A percentile compares a stretch with the other conserved stretches of the same genome.
phyloP scores from a whole-genome alignment of 35 echinoderm and acorn worm genomes.

The Amphiura filiformis region DNA sequence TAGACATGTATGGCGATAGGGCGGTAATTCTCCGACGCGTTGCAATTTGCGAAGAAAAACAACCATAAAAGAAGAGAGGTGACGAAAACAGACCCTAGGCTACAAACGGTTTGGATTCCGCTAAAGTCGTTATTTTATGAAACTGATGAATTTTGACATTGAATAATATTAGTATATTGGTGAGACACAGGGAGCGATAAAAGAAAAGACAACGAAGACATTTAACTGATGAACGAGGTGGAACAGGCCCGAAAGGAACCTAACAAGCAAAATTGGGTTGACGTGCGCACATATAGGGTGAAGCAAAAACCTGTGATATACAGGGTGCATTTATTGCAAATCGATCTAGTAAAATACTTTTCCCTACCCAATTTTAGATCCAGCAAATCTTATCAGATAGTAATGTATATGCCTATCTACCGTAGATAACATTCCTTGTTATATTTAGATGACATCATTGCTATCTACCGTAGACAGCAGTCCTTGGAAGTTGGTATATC shows the following conservation, averaged over 20 bases:
- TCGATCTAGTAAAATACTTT: too few species aligned
- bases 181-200: background rate
- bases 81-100: background rate
- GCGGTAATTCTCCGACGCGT: background rate
- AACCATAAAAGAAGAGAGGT: background rate
- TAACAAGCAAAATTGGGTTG: background rate
- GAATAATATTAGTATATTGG: slow-evolving; percentile 15
- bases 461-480: too few species aligned
- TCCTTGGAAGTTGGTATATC: too few species aligned
- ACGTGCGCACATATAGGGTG: background rate
- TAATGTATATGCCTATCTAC: too few species aligned
- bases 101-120: slow-evolving; percentile 1
- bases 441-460: too few species aligned
- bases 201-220: slow-evolving; percentile 4
- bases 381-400: too few species aligned
- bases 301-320: background rate
- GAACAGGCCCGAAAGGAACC: background rate
- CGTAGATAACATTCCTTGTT: too few species aligned
- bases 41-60: slow-evolving; percentile 1
- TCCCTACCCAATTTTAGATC: too few species aligned
- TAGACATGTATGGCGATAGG: background rate
- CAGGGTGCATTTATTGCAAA: too few species aligned
- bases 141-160: slow-evolving; percentile 12
- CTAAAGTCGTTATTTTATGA: background rate
- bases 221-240: slow-evolving; percentile 8